Evolutionary conservation across 2,888 invertebrate species (phyloP), one percentile per base, ranked within the genome.

Genomic region (Malacosoma neustria): DNA sequence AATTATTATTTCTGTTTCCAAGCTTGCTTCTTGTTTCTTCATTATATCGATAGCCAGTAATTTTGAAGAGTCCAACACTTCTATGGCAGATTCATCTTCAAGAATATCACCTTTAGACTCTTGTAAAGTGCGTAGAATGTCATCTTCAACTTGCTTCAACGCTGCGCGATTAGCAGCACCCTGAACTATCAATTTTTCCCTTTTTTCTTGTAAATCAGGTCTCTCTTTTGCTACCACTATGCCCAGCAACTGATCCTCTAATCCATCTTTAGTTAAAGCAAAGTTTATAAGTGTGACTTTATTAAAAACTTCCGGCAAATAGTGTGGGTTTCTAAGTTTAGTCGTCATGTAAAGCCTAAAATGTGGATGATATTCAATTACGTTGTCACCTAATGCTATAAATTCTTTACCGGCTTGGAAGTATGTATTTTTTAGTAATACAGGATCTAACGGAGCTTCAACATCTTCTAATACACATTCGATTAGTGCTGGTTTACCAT

Each of bases 61-160:
- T 76, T 97, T 96, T 0, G 96, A 96, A 3, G 93, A 93, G 66
- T 95, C 95, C 33, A 97, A 82, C 42, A 96, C 92, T 67, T 93
- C 89, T 49, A 97, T 95, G 2, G 97, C 97, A 3, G 89, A 89
- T 77, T 97, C 96, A 68, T 97, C 95, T 77, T 97, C 97, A 43
- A 97, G 85, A 61, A 97, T 96, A 65, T 96, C 95, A 2, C 96
- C 95, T 66, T 95, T 92, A 1, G 91, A 87, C 58, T 93, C 90
- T 32, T 94, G 92, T 37, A 97, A 76, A 0, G 96, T 96, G 56
- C 91, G 89, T 34, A 97, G 81, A 53, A 97, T 97, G 73, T 92
- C 93, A 63, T 96, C 94, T 77, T 97, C 97, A 13, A 95, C 93
- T 67, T 93, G 91, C 60, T 94, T 92, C 30, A 97, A 72, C 2